phyloP scores from a whole-genome alignment of 2,888 invertebrate genomes.

The Dendrolimus houi region DNA sequence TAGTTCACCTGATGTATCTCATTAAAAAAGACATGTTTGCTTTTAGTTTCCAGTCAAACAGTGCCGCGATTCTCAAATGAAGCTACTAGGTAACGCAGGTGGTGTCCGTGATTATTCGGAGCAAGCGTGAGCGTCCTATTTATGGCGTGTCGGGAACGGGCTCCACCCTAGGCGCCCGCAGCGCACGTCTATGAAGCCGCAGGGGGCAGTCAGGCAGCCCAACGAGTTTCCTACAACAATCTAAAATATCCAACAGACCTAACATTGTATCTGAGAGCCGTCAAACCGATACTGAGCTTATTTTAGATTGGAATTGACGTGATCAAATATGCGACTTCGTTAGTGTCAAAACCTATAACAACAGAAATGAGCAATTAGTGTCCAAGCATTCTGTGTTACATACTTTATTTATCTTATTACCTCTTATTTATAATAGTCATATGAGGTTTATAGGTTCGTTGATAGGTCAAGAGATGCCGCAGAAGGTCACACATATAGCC shows the following conservation, averaged over 20 bases:
- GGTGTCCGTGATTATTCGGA: slow-evolving; percentile 59
- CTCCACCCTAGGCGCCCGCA: slow-evolving; percentile 31
- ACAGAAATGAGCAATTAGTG: no score
- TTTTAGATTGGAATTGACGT: not conserved
- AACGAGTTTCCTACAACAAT: slow-evolving; percentile 20
- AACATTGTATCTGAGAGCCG: slow-evolving; percentile 2
- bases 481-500: no score
- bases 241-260: slow-evolving; percentile 24
- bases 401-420: no score
- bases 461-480: no score
- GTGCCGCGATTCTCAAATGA: slow-evolving; percentile 31
- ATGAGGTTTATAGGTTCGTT: no score
- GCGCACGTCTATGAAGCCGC: slow-evolving; percentile 38
- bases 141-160: slow-evolving; percentile 48
- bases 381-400: no score
- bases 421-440: no score
- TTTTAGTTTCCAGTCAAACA: not conserved
- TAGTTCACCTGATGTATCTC: no score
- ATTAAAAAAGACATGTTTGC: no score
- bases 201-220: slow-evolving; percentile 28
- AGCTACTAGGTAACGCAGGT: slow-evolving; percentile 36
- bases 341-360: no score
- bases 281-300: not conserved
- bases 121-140: slow-evolving; percentile 43
- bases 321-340: slow-evolving; percentile 8